A percentile compares a stretch with the other conserved stretches of the same genome.
These are phyloP conservation scores for Plutella xylostella DNA, from an alignment of 2,888 invertebrate genomes.

Conservation along the genomic window DNA sequence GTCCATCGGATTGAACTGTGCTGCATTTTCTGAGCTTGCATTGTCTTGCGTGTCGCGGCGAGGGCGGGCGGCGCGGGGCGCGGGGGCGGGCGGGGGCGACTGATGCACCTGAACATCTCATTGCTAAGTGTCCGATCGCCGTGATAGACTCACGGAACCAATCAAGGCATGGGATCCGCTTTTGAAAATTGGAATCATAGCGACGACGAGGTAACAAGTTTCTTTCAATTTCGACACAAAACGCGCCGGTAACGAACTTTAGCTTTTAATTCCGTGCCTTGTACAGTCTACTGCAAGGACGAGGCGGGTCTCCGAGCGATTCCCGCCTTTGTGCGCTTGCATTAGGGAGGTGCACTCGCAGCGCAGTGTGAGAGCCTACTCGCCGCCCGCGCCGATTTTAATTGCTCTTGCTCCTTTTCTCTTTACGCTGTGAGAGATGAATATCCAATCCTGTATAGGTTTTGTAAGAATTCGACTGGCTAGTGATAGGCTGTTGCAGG, in stretches of 20 bases:
- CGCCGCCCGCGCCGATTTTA: slow-evolving; percentile 33
- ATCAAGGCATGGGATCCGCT: slow-evolving; percentile 60
- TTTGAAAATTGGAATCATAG: slow-evolving; percentile 64
- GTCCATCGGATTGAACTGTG: no score
- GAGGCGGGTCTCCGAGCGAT: neutral
- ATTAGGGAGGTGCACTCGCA: neutral
- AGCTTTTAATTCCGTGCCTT: slow-evolving; percentile 54
- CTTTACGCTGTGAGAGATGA: slow-evolving; percentile 25
- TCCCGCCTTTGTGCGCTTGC: neutral
- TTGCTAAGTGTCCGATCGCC: neutral
- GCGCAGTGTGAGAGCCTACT: neutral
- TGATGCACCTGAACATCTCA: no score
- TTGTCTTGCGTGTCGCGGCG: no score
- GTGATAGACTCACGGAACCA: slow-evolving; percentile 43
- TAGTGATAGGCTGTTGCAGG: neutral
- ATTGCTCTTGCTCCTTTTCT: slow-evolving; percentile 53
- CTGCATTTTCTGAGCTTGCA: no score
- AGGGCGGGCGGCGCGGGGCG: no score
- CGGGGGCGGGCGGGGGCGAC: no score
- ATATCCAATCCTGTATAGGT: slow-evolving; percentile 26
- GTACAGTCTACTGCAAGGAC: slow-evolving; percentile 15
- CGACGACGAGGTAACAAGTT: slow-evolving; percentile 58
- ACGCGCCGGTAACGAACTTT: slow-evolving; percentile 60
- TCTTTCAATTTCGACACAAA: slow-evolving; percentile 61
- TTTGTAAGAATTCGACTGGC: neutral